A percentile compares a stretch with the other conserved stretches of the same genome.
phyloP scores from a whole-genome alignment of 2,113 vertebrate species.

The Ailurus styani region DNA sequence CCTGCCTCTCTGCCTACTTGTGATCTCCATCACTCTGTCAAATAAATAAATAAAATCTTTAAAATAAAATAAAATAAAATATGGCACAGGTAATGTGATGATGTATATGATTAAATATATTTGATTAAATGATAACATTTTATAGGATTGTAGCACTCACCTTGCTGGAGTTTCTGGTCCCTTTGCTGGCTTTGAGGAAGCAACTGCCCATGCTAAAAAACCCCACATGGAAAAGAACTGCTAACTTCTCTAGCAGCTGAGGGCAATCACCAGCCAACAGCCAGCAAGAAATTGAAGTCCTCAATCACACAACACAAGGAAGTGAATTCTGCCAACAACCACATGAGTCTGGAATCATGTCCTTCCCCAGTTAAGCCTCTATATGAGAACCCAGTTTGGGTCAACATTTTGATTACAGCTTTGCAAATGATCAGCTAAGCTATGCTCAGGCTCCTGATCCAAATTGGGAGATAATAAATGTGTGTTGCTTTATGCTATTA shows the following conservation, averaged over 20 bases:
- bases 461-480: not conserved
- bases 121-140: not conserved
- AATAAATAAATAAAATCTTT: no score
- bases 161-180: not conserved
- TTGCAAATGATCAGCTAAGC: not conserved
- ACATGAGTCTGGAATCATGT: not conserved
- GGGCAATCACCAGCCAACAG: not conserved
- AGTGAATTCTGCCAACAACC: not conserved
- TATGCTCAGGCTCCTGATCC: not conserved
- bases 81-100: not conserved
- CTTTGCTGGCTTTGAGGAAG: not conserved
- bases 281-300: not conserved
- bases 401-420: not conserved
- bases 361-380: not conserved
- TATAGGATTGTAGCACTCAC: not conserved
- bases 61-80: no score
- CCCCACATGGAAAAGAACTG: not conserved
- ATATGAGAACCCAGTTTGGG: not conserved
- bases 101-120: not conserved
- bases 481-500: not conserved
- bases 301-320: not conserved
- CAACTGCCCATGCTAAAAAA: not conserved
- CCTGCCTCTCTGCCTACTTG: no score
- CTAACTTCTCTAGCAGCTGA: not conserved
- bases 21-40: no score